Conservation (phyloP, 2,888 invertebrate species). For the Dynastes hyllus region DNA sequence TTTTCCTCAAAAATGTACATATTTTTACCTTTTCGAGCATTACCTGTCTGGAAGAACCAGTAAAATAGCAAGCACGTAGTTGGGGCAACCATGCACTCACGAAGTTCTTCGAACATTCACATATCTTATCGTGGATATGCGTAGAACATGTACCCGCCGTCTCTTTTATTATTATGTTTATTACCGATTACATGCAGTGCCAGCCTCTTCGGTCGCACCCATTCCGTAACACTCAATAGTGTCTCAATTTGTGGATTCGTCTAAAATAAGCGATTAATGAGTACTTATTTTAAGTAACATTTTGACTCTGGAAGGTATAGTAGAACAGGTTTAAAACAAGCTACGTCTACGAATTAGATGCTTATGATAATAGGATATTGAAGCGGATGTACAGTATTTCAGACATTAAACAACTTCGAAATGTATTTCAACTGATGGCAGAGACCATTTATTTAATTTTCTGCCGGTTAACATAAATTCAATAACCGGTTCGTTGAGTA, state of each 20-base stretch:
- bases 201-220: constrained; percentile 28
- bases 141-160: constrained; percentile 39
- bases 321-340: constrained; percentile 38
- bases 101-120: constrained; percentile 21
- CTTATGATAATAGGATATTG: constrained; percentile 29
- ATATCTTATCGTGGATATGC: constrained; percentile 42
- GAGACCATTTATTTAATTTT: constrained; percentile 14
- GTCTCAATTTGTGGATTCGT: constrained; percentile 43
- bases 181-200: constrained; percentile 43
- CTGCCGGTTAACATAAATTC: constrained; percentile 8
- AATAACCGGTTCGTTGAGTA: background rate
- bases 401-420: constrained; percentile 11
- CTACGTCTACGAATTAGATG: background rate
- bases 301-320: background rate
- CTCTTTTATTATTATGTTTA: constrained; percentile 49
- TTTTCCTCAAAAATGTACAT: background rate
- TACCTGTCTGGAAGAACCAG: constrained; percentile 1
- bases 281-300: constrained; percentile 19
- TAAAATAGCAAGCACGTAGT: constrained; percentile 22
- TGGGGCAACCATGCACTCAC: constrained; percentile 15
- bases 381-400: constrained; percentile 18
- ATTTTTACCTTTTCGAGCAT: constrained; percentile 5
- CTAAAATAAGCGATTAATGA: constrained; percentile 17
- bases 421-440: constrained; percentile 17
- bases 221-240: constrained; percentile 24